A percentile compares a stretch with the other conserved stretches of the same genome.
Evolutionary conservation across 2,797 vertebrate genomes (phyloP).

Genomic region (Huso huso): DNA sequence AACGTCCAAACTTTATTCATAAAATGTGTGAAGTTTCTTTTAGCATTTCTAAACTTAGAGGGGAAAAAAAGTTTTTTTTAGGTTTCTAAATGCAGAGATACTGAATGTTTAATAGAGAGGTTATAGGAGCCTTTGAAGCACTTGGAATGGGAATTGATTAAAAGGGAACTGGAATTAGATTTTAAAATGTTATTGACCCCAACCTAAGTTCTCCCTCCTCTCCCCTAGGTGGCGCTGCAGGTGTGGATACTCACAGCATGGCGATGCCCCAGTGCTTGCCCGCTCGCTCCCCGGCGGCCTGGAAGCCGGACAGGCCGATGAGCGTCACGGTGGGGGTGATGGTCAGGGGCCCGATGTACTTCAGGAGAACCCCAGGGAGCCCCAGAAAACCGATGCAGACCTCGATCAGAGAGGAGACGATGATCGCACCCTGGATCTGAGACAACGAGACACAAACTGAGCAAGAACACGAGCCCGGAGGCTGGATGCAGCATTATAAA

Average conservation of each 20-base stretch:
- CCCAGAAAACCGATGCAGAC: constrained; percentile 87
- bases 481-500: no score
- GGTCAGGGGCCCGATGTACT: constrained; percentile 90
- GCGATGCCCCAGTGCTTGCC: constrained; percentile 98
- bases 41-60: no score
- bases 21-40: no score
- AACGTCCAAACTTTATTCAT: no score
- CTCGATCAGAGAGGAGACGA: constrained; percentile 90
- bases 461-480: no score
- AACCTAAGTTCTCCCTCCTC: background rate
- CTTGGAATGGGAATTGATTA: no score
- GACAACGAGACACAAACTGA: constrained; percentile 14
- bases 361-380: constrained; percentile 81
- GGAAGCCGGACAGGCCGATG: constrained; percentile 92
- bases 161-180: no score
- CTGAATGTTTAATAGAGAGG: no score
- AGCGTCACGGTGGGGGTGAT: constrained; percentile 94
- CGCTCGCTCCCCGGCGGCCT: constrained; percentile 88
- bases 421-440: constrained; percentile 97
- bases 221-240: background rate
- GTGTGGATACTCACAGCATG: constrained; percentile 77
- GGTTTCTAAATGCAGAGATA: no score
- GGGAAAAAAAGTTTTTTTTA: no score
- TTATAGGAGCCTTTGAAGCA: no score
- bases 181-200: background rate